These are phyloP conservation scores for Eospalax fontanierii DNA, from an alignment of 2,797 vertebrate species.

Conservation along the genomic window DNA sequence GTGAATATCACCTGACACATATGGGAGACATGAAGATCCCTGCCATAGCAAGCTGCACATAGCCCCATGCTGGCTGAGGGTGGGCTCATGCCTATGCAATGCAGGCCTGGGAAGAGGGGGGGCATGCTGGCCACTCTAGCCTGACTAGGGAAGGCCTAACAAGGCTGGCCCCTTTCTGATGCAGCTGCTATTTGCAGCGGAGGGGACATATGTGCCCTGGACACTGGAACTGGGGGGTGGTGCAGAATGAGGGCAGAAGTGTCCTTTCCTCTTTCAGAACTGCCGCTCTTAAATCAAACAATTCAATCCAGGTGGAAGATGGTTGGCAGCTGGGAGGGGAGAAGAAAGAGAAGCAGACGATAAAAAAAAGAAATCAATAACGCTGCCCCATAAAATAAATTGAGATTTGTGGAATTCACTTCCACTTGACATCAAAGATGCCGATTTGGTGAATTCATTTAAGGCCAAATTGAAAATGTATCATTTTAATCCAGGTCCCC, in stretches of 20 bases:
- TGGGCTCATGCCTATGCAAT: not conserved
- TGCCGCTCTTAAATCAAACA: constrained; percentile 91
- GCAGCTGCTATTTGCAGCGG: too few species aligned
- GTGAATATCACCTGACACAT: not conserved
- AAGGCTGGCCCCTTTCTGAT: not conserved
- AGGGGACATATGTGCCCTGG: not conserved
- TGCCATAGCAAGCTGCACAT: too few species aligned
- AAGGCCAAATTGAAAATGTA: constrained; percentile 86
- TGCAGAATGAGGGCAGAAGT: constrained; percentile 33
- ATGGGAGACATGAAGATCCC: not conserved
- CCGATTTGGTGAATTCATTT: constrained; percentile 87
- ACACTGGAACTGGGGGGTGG: not conserved
- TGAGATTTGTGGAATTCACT: constrained; percentile 89
- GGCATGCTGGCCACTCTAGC: fast-evolving
- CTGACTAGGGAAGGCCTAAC: not conserved
- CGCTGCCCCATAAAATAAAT: constrained; percentile 90
- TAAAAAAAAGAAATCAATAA: constrained; percentile 91
- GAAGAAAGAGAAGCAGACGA: constrained; percentile 84
- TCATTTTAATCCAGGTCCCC: constrained; percentile 53
- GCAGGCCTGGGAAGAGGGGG: not conserved
- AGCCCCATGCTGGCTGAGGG: not conserved
- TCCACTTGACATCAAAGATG: constrained; percentile 87
- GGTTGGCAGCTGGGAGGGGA: constrained; percentile 81
- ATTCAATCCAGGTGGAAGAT: constrained; percentile 88
- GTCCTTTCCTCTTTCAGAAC: constrained; percentile 80